Evolutionary conservation across 2,888 invertebrate genomes (phyloP).

Genomic region (Ephialtes manifestator): DNA sequence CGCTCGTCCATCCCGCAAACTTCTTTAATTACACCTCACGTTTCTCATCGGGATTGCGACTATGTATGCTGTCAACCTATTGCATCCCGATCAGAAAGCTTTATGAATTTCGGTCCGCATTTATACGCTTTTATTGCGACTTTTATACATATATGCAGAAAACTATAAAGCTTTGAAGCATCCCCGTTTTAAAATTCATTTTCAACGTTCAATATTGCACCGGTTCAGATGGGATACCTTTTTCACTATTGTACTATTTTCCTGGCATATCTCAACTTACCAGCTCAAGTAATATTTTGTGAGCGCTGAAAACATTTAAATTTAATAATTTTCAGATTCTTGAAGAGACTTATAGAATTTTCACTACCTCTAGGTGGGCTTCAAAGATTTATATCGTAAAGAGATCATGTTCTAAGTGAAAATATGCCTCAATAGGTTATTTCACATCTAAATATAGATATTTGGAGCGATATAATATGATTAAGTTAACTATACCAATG

Average conservation of each 20-base stretch:
- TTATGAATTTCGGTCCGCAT: slow-evolving; percentile 28
- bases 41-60: slow-evolving; percentile 20
- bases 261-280: not conserved
- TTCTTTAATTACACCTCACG: slow-evolving; percentile 67
- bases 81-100: slow-evolving; percentile 23
- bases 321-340: slow-evolving; percentile 14
- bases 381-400: not conserved
- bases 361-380: too few species aligned
- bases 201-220: slow-evolving; percentile 9
- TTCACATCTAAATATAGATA: not conserved
- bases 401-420: not conserved
- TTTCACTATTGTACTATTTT: not conserved
- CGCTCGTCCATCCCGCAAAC: slow-evolving; percentile 43
- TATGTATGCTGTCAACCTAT: slow-evolving; percentile 8
- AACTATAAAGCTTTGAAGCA: slow-evolving; percentile 26
- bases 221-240: not conserved
- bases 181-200: slow-evolving; percentile 12
- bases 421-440: not conserved
- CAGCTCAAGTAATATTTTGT: not conserved
- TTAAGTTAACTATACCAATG: not conserved
- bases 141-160: slow-evolving; percentile 7
- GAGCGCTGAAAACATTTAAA: not conserved
- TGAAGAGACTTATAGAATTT: not conserved
- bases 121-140: slow-evolving; percentile 9
- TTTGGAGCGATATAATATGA: not conserved